These are phyloP conservation scores for Amblyopsis rosae DNA, from an alignment of 2,113 vertebrate genomes.

Conservation along the genomic window DNA sequence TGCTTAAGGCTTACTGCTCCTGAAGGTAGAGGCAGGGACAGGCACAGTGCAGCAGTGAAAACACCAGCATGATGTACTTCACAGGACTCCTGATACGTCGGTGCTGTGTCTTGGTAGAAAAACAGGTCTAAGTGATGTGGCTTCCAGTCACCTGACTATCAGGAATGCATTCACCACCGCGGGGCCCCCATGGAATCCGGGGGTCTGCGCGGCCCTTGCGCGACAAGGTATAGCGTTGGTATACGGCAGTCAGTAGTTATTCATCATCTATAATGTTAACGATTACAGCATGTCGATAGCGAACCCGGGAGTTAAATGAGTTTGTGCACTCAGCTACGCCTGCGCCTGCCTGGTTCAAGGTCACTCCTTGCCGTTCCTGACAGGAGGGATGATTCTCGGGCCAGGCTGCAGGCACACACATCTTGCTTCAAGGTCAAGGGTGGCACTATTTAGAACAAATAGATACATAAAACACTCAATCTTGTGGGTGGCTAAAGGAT, in stretches of 20 bases:
- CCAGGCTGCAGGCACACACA: conserved; percentile 60
- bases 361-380: conserved; percentile 62
- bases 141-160: conserved; percentile 49
- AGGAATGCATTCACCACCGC: not conserved
- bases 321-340: conserved; percentile 75
- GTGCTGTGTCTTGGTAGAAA: conserved; percentile 45
- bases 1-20: too few species aligned
- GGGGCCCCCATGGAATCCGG: not conserved
- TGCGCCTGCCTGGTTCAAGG: conserved; percentile 73
- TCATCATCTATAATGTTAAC: conserved; percentile 78
- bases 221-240: conserved; percentile 57
- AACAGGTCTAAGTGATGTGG: conserved; percentile 58
- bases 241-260: conserved; percentile 70
- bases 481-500: conserved; percentile 55
- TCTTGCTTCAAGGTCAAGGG: conserved; percentile 76
- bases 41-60: not conserved
- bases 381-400: conserved; percentile 75
- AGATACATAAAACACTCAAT: conserved; percentile 76
- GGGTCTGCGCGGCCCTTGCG: conserved; percentile 2
- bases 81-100: conserved; percentile 46
- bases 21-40: too few species aligned
- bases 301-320: conserved; percentile 77
- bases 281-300: conserved; percentile 78
- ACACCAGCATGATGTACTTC: conserved; percentile 44
- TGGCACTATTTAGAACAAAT: conserved; percentile 77